These are phyloP conservation scores for Rhizoglyphus robini DNA, from an alignment of 1,140 invertebrate species.

Conservation along the genomic window DNA sequence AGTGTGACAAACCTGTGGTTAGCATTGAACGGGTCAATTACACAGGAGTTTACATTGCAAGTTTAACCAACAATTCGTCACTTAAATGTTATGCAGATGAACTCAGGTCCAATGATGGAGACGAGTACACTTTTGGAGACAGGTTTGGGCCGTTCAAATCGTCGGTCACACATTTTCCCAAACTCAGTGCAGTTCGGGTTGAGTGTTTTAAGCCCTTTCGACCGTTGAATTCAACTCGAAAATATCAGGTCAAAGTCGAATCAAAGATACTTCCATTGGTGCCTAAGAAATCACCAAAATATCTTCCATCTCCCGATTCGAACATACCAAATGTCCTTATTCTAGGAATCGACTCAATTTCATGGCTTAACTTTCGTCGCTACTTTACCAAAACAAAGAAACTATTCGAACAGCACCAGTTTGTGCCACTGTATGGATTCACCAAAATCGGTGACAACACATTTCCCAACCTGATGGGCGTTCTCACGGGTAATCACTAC, in stretches of 20 bases:
- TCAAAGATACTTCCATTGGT: background rate
- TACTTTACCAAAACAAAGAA: slow-evolving; percentile 29
- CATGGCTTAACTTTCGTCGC: slow-evolving; percentile 28
- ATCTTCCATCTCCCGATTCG: no score
- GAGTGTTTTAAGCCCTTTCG: slow-evolving; percentile 2
- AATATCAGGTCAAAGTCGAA: background rate
- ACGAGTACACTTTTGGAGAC: background rate
- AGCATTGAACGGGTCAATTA: slow-evolving; percentile 6
- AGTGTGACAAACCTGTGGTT: background rate
- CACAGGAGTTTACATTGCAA: background rate
- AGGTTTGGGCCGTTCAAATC: background rate
- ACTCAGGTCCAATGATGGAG: background rate
- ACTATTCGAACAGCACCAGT: slow-evolving; percentile 21
- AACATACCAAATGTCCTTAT: slow-evolving; percentile 27
- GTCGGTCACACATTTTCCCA: background rate
- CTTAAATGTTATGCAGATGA: background rate
- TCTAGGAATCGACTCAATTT: slow-evolving; percentile 30
- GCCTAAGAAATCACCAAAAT: no score
- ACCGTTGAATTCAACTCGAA: slow-evolving; percentile 1
- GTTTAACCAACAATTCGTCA: background rate
- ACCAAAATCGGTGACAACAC: slow-evolving; percentile 32
- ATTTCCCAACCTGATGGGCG: slow-evolving; percentile 30
- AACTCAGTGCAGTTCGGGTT: background rate
- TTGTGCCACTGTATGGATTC: slow-evolving; percentile 29
- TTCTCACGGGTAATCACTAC: slow-evolving; percentile 27